Evolutionary conservation across 1,140 invertebrate species (phyloP), one percentile per base, ranked within the genome.

Genomic region (Akabosia matsudoensis): DNA sequence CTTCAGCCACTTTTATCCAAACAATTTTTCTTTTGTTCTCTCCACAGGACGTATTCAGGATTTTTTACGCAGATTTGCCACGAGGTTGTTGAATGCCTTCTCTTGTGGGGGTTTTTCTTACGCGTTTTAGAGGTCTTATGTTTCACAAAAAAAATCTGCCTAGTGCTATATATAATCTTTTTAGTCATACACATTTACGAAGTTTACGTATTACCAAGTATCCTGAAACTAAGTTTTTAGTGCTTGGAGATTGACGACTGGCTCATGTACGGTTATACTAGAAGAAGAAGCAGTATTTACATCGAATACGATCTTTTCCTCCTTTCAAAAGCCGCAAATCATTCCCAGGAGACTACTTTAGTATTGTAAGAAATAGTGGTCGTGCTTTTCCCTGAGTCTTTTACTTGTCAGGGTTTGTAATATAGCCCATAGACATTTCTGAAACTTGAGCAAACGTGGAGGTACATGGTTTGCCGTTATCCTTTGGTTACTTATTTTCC

Each of bases 251-350:
- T n/a, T n/a, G n/a, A n/a, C n/a, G n/a, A n/a, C n/a, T n/a, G n/a
- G n/a, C n/a, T n/a, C n/a, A n/a, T n/a, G n/a, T n/a, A n/a, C n/a
- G n/a, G n/a, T n/a, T n/a, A n/a, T n/a, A n/a, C n/a, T n/a, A n/a
- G n/a, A n/a, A n/a, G n/a, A n/a, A n/a, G n/a, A n/a, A n/a, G n/a
- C n/a, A n/a, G n/a, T n/a, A n/a, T n/a, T n/a, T n/a, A n/a, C n/a
- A n/a, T 45, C 18, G 37, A 10, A 56, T 56, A 13, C 54, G 22
- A 56, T 56, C 10, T 24, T 56, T 56, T 56, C 31, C 61, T 30
- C 61, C 24, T 67, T 61, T 67, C 61, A 24, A 67, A n/a, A 67
- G 30, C 61, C 61, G 28, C 61, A 67, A 67, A 67, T 67, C 61
- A 67, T 67, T 67, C 61, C 61, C 61, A 2, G 7, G 61, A 67